Percentiles rank a stretch among this genome's conserved stretches.
Conservation (phyloP, 2,797 vertebrate genomes). For the Toxotes lorentzi region DNA sequence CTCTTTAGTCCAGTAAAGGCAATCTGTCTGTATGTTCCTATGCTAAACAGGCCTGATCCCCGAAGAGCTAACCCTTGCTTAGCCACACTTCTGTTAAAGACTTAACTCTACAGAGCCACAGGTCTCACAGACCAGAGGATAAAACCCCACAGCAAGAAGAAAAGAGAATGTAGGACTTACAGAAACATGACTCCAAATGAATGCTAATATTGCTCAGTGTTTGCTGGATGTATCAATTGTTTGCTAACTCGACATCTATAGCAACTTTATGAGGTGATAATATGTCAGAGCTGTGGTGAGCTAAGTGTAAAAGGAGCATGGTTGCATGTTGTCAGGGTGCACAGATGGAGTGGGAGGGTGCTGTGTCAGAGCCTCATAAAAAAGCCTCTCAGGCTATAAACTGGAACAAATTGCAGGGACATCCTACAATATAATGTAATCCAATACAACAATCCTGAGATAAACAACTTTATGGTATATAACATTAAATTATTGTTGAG, state of each 20-base stretch:
- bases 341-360: constrained; percentile 40
- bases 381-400: constrained; percentile 29
- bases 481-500: constrained; percentile 9
- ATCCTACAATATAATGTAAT: constrained; percentile 19
- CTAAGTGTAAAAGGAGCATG: constrained; percentile 16
- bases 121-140: not conserved
- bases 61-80: not conserved
- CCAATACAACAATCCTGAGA: constrained; percentile 18
- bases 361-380: constrained; percentile 31
- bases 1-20: not conserved
- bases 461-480: constrained; percentile 16
- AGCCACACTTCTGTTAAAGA: not conserved
- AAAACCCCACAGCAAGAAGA: not conserved
- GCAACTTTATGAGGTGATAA: not conserved
- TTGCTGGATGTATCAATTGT: not conserved
- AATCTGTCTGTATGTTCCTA: not conserved
- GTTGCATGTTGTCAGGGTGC: constrained; percentile 2
- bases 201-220: not conserved
- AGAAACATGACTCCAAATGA: not conserved
- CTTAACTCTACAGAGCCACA: not conserved
- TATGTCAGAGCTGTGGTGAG: constrained; percentile 4
- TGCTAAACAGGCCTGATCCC: not conserved
- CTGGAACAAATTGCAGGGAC: constrained; percentile 38
- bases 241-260: not conserved
- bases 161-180: not conserved